Conservation (phyloP, 2,797 vertebrate species). For the Euphonia xanthogaster region DNA sequence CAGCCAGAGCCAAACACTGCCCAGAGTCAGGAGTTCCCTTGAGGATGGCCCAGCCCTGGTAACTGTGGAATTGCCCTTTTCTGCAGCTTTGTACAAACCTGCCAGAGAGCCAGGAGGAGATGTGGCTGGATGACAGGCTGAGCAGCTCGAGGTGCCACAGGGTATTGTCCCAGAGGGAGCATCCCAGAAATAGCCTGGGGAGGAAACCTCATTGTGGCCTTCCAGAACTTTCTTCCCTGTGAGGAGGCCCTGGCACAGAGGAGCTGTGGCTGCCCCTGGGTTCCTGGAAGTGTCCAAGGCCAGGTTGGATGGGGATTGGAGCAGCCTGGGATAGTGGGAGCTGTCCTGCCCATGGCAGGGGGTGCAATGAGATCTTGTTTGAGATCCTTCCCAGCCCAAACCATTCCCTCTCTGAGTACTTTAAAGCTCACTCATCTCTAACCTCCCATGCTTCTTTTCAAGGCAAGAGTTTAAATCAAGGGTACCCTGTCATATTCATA, state of each 20-base stretch:
- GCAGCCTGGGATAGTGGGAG: accelerated
- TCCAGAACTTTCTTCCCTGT: background rate
- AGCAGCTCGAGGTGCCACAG: background rate
- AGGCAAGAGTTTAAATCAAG: background rate
- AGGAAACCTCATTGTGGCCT: background rate
- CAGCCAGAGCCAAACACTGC: background rate
- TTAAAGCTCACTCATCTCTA: background rate
- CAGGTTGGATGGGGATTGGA: accelerated
- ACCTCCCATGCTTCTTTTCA: background rate
- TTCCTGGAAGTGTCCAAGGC: background rate
- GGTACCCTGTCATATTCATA: background rate
- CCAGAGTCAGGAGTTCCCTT: background rate
- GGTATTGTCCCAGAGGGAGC: background rate
- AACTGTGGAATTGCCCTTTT: background rate
- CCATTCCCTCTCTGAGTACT: background rate
- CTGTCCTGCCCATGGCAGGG: background rate
- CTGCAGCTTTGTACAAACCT: background rate
- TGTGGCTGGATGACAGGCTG: background rate
- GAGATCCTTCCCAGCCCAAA: background rate
- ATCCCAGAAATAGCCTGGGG: background rate
- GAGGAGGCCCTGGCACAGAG: background rate
- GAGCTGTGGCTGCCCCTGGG: background rate
- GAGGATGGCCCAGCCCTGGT: background rate
- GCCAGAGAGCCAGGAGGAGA: background rate
- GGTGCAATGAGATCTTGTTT: background rate